Base-by-base conservation (phyloP, 2,797 vertebrate genomes). In the Cynopterus sphinx region DNA sequence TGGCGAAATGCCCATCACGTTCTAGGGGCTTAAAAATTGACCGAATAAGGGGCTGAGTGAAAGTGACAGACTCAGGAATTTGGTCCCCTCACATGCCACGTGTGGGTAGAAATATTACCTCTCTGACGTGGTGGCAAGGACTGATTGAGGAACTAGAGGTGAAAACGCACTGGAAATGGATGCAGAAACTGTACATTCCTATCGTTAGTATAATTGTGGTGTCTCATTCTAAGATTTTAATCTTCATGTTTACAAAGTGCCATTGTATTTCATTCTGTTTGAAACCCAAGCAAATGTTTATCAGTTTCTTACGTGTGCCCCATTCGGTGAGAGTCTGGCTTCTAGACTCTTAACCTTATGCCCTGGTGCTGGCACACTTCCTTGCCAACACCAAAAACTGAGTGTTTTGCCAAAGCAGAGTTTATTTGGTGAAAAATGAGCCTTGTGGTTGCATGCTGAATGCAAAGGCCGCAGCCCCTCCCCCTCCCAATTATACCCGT, bases 381-480 rank as follows among this genome's bases (percentile, higher is more conserved):
- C 24, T 10, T 3, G 28, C 55, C 82, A 65, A 53, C 13, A 33
- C 55, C 26, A 19, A 39, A 39, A 26, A 16, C 39, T 28, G 6
- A 31, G 5, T n/a, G n/a, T 71, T 96, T 92, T 92, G 84, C 63
- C 87, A 95, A 96, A 90, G 93, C 93, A 73, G 92, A 95, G 88
- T 94, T 94, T 91, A 82, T 82, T 75, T 71, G 88, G 90, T 96
- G 71, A 75, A 77, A 95, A 92, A 88, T 75, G 70, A 87, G 86
- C 94, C 84, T 95, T 94, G 88, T 93, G 78, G 95, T 93, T 96
- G 97, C 57, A 79, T 55, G 75, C 92, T 39, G 57, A 92, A 92
- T 95, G 91, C 90, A 70, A 57, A 95, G 67, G 65, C 59, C 51
- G 10, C 33, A 31, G 63, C 51, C 75, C 26, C 19, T 19, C 22